phyloP scores from a whole-genome alignment of 2,888 invertebrate genomes.

The Zele albiditarsus region DNA sequence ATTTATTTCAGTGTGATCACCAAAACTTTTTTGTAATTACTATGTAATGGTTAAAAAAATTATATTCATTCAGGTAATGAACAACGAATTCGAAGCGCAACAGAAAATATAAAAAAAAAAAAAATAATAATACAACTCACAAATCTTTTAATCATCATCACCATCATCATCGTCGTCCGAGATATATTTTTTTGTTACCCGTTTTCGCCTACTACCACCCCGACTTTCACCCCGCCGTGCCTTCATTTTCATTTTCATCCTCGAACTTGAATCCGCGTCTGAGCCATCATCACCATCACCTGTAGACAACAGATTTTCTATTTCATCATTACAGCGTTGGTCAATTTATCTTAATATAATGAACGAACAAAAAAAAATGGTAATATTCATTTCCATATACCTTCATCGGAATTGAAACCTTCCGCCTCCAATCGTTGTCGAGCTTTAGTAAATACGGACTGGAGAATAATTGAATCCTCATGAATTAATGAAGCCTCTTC shows the following conservation, averaged over 20 bases:
- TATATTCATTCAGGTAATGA: neutral
- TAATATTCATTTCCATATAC: conserved; percentile 51
- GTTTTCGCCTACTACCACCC: conserved; percentile 76
- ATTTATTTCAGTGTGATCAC: neutral
- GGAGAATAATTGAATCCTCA: conserved; percentile 95
- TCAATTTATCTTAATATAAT: conserved; percentile 2
- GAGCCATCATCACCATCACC: conserved; percentile 76
- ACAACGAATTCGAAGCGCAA: neutral
- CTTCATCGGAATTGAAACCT: conserved; percentile 72
- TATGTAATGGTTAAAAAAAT: neutral
- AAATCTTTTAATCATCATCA: conserved; percentile 75
- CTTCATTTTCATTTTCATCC: conserved; percentile 85
- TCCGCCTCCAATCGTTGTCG: conserved; percentile 76
- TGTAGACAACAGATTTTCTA: conserved; percentile 43
- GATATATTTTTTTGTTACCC: conserved; percentile 77
- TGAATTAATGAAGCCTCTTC: conserved; percentile 97
- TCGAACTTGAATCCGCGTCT: conserved; percentile 79
- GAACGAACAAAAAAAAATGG: neutral
- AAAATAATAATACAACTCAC: conserved; percentile 47
- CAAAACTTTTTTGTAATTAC: neutral
- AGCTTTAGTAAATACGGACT: conserved; percentile 85
- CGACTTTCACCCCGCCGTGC: conserved; percentile 73
- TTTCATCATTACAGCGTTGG: conserved; percentile 38
- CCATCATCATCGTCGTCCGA: conserved; percentile 80
- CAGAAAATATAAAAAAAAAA: neutral